These are phyloP conservation scores for Epinephelus coioides DNA, from an alignment of 2,797 vertebrate genomes.

Conservation along the genomic window DNA sequence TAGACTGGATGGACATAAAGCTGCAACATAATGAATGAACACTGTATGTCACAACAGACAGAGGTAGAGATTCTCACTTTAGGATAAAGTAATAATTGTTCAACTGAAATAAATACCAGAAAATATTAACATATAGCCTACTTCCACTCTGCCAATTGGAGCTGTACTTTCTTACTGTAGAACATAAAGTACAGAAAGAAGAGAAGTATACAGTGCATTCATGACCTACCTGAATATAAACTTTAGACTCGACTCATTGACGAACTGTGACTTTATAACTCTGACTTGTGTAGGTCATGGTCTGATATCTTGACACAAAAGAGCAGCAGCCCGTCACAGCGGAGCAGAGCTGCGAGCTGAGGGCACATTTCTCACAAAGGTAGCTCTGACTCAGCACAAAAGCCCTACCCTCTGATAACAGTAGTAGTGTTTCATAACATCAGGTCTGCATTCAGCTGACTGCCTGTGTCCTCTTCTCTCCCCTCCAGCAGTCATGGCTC, in stretches of 20 bases:
- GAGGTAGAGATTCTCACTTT: background rate
- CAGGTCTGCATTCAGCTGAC: background rate
- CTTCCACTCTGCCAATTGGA: background rate
- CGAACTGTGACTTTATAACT: constrained; percentile 20
- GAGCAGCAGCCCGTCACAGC: background rate
- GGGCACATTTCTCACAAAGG: background rate
- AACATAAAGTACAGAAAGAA: no score
- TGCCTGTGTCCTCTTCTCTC: background rate
- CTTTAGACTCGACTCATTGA: no score
- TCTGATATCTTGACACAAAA: background rate
- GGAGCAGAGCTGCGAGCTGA: background rate
- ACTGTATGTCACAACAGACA: no score
- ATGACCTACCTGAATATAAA: no score
- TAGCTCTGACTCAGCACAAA: constrained; percentile 29
- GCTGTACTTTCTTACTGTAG: background rate
- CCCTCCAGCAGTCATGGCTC: constrained; percentile 80
- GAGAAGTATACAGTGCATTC: no score
- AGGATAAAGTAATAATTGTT: background rate
- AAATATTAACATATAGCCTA: background rate
- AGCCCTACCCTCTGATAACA: background rate
- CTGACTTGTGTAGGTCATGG: background rate
- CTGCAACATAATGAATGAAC: no score
- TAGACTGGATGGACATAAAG: no score
- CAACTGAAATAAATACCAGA: background rate
- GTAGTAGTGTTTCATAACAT: constrained; percentile 12